Base-by-base conservation (phyloP, 1,140 invertebrate species). In the Sitophilus oryzae region DNA sequence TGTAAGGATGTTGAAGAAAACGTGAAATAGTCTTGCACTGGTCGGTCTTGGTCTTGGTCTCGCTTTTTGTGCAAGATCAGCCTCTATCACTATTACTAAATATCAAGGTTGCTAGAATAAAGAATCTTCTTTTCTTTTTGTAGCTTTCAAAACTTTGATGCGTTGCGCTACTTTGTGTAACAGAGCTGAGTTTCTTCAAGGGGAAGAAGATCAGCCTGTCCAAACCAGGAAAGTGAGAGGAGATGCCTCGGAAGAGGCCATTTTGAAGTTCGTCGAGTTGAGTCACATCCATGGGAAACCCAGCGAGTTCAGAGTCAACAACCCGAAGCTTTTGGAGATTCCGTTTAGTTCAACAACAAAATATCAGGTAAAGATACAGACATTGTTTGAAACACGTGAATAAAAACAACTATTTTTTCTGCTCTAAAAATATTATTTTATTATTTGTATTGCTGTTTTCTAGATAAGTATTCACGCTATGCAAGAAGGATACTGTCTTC, bases 161-260 rank as follows among this genome's bases (percentile, higher is more conserved):
- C 71, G 85, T 38, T 76, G 84, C 63, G 83, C 82, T 18, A 81
- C 80, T 43, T 73, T 93, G 15, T 93, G 89, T 69, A 91, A 88
- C 68, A 70, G 88, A 52, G 88, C 89, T 16, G 85, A 89, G 63
- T 92, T 91, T 70, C 81, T 85, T 49, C 65, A 66, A 20, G 75
- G 74, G n/a, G 79, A 86, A 59, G 80, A 83, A 61, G 66, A 73
- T 25, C 73, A 66, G 72, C 65, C 79, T 74, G 63, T 78, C 72
- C 9, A 72, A 72, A 44, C 73, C 37, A 67, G 81, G 59, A 77
- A 87, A 59, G 82, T 88, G 3, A 80, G 80, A 49, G 88, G 89
- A 2, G 88, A 90, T 71, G 89, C 88, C 2, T 89, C 86, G 0
- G 89, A 91, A 67, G 82, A 84, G 14, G 89, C 88, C 15, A 79